Percentiles rank a stretch among this genome's conserved stretches.
These are phyloP conservation scores for Philhelius pedissequus DNA, from an alignment of 2,888 invertebrate species.

Conservation along the genomic window DNA sequence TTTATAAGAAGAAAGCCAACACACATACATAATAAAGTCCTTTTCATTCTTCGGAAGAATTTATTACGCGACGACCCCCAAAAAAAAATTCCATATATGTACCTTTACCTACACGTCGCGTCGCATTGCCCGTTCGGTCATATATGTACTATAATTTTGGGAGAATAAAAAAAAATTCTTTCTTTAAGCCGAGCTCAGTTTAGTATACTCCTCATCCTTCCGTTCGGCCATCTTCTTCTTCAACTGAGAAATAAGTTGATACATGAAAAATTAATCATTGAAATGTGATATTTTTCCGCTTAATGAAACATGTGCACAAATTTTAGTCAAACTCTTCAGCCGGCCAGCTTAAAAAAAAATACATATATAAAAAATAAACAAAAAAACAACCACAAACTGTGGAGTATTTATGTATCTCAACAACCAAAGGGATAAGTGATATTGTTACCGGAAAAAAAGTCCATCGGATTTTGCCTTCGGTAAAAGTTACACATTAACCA, in stretches of 20 bases:
- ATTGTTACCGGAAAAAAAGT: conserved; percentile 49
- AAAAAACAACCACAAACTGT: neutral
- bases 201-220: neutral
- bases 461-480: conserved; percentile 22
- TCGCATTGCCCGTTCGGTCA: no score
- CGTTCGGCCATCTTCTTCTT: neutral
- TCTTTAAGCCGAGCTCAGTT: neutral
- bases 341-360: conserved; percentile 34
- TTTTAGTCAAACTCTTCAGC: conserved; percentile 65
- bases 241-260: conserved; percentile 65
- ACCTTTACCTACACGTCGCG: neutral
- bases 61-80: conserved; percentile 56
- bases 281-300: conserved; percentile 72
- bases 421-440: conserved; percentile 37
- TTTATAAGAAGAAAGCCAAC: conserved; percentile 31
- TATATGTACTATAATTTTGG: neutral
- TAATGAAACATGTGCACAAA: conserved; percentile 71
- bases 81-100: conserved; percentile 9
- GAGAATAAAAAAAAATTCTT: neutral
- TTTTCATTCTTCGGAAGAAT: conserved; percentile 61
- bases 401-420: conserved; percentile 26
- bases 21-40: conserved; percentile 22
- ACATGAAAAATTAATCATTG: conserved; percentile 71
- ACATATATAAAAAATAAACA: neutral
- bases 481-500: conserved; percentile 43